Percentiles rank a stretch among this genome's conserved stretches.
Conservation (phyloP, 2,797 vertebrate species). For the Sebastes umbrosus region DNA sequence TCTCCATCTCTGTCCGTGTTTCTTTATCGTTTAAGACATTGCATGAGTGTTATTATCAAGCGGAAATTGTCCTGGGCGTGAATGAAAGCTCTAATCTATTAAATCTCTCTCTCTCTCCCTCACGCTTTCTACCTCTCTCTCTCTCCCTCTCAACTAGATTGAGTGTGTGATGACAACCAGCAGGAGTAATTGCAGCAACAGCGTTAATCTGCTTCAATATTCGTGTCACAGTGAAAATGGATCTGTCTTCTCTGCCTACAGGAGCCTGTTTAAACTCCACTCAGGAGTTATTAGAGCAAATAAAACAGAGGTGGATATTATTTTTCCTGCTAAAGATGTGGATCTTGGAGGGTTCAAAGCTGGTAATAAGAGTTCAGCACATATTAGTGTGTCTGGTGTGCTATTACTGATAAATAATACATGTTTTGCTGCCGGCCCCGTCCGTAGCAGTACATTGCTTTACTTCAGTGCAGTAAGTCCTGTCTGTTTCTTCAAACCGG, state of each 20-base stretch:
- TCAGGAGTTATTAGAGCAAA: slow-evolving; percentile 29
- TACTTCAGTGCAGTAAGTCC: too few relatives aligned
- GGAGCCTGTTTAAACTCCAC: slow-evolving; percentile 15
- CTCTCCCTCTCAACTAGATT: slow-evolving; percentile 18
- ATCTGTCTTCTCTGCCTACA: slow-evolving; percentile 36
- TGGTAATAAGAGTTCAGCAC: slow-evolving; percentile 4
- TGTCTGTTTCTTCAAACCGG: neutral
- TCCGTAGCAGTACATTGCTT: too few relatives aligned
- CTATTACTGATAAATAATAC: neutral
- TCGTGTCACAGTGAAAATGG: slow-evolving; percentile 36
- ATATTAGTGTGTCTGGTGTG: neutral
- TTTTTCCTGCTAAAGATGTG: slow-evolving; percentile 11
- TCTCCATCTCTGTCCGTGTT: slow-evolving; percentile 35
- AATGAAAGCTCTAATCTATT: slow-evolving; percentile 60
- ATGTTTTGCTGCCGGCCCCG: too few relatives aligned
- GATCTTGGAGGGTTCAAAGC: neutral
- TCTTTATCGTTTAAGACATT: slow-evolving; percentile 62
- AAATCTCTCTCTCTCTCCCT: slow-evolving; percentile 29
- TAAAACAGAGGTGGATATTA: slow-evolving; percentile 5
- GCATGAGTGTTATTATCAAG: slow-evolving; percentile 65
- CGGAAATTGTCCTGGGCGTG: slow-evolving; percentile 57
- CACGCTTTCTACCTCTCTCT: neutral
- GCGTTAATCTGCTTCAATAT: slow-evolving; percentile 74
- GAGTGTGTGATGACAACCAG: slow-evolving; percentile 54
- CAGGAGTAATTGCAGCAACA: slow-evolving; percentile 71